Conservation (phyloP, 2,888 invertebrate genomes). For the Drosophila putrida region DNA sequence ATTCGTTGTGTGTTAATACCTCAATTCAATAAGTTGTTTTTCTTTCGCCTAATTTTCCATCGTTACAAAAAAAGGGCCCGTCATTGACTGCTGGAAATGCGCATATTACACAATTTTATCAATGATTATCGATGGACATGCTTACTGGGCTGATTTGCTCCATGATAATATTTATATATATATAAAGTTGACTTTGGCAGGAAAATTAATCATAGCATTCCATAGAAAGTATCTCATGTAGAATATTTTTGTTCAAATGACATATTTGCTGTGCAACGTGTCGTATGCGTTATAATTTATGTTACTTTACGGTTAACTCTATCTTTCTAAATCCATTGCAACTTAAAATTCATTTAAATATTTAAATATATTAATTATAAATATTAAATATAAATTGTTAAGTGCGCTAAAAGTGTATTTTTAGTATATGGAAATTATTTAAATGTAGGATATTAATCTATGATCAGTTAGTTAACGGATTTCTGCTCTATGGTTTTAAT, state of each 20-base stretch:
- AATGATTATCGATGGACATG: neutral
- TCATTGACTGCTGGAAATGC: neutral
- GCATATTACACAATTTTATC: neutral
- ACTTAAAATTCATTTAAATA: too few relatives aligned
- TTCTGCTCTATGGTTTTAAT: neutral
- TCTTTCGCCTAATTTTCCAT: neutral
- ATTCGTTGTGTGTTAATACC: neutral
- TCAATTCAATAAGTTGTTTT: neutral
- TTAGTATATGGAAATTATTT: neutral
- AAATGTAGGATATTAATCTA: neutral
- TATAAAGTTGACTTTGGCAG: too few relatives aligned
- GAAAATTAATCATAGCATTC: too few relatives aligned
- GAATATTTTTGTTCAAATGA: too few relatives aligned
- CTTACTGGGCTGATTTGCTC: too few relatives aligned
- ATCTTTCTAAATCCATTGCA: neutral
- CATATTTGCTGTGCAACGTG: too few relatives aligned
- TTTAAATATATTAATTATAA: too few relatives aligned
- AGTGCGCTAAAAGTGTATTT: neutral
- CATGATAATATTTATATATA: too few relatives aligned
- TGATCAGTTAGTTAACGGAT: neutral
- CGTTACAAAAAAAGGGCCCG: neutral
- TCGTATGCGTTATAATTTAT: neutral
- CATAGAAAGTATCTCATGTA: too few relatives aligned
- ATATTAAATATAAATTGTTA: too few relatives aligned
- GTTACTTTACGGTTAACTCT: neutral